A percentile compares a stretch with the other conserved stretches of the same genome.
These are phyloP conservation scores for Manacus vitellinus DNA, from an alignment of 2,113 vertebrate genomes.

Conservation along the genomic window DNA sequence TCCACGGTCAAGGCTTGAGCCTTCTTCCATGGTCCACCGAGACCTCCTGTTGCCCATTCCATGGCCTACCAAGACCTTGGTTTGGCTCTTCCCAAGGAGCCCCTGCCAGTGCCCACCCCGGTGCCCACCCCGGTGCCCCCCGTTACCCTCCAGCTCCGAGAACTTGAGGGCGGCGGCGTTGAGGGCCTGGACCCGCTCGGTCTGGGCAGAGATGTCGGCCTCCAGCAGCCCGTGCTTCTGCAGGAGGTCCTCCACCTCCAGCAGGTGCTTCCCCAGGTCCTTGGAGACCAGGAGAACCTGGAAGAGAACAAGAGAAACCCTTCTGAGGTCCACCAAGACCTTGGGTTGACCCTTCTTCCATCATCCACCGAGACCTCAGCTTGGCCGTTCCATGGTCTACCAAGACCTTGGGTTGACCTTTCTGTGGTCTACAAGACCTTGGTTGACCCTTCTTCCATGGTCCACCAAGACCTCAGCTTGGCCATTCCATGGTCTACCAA, in stretches of 20 bases:
- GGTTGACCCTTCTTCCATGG: no score
- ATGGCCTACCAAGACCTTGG: not conserved
- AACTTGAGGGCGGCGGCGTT: conserved; percentile 87
- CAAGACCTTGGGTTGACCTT: no score
- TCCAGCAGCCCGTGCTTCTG: conserved; percentile 93
- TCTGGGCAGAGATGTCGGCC: conserved; percentile 87
- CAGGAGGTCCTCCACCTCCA: conserved; percentile 92
- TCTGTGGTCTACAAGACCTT: no score
- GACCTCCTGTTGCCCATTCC: not conserved
- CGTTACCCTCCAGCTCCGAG: conserved; percentile 85
- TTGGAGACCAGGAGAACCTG: conserved; percentile 77
- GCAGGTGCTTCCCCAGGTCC: conserved; percentile 91
- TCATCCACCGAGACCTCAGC: no score
- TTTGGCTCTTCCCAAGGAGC: not conserved
- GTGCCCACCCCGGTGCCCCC: not conserved
- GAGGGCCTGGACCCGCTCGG: conserved; percentile 86
- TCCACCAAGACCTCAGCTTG: no score
- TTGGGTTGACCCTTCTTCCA: no score
- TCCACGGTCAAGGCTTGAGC: no score
- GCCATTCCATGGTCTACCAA: no score
- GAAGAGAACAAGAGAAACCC: accelerated
- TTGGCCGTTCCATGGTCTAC: no score
- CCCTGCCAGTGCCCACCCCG: accelerated
- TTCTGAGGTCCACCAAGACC: no score
- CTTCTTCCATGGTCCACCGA: not conserved